Evolutionary conservation across 2,113 vertebrate species (phyloP), one percentile per base, ranked within the genome.

Genomic region (Uria lomvia): DNA sequence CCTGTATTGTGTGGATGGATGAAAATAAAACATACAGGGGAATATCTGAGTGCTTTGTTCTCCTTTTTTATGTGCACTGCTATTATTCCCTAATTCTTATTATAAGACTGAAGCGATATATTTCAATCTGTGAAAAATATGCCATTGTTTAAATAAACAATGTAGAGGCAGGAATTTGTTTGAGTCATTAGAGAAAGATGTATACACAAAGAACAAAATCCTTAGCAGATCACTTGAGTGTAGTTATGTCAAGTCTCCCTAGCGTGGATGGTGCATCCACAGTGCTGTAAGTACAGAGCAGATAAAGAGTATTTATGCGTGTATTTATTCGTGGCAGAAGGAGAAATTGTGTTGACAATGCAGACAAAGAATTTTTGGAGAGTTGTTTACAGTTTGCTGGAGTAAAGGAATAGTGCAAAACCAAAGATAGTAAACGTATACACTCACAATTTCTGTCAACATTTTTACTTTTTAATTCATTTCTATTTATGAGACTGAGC

Each of bases 21-120:
- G 78, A 65, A 92, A 94, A 79, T 50, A 76, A 90, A 91, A 58
- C 58, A 11, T 23, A 52, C 18, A 63, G 52, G 43, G 66, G 85
- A 86, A 68, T 72, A 81, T 29, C 40, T 0, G 22, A 66, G 47
- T 36, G 49, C 50, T 88, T 83, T 71, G 42, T 71, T 94, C 65
- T 85, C 26, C 60, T 84, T 77, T 80, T 88, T 34, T 80, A 49
- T 22, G 55, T 52, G 19, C 27, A 5, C 18, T 91, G 72, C 86
- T 86, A 38, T 92, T 96, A 92, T 92, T 93, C 36, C 63, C 71
- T 65, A 93, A 94, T 90, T 82, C 67, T 63, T 71, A 27, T 53
- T 36, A 6, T 55, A 71, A 83, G 29, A 55, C 52, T 11, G 38
- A 77, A 77, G 63, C 68, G 56, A 58, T 90, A 42, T 86, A 34